Base-by-base conservation (phyloP, 2,888 invertebrate species). In the Meiosimyza decipiens region DNA sequence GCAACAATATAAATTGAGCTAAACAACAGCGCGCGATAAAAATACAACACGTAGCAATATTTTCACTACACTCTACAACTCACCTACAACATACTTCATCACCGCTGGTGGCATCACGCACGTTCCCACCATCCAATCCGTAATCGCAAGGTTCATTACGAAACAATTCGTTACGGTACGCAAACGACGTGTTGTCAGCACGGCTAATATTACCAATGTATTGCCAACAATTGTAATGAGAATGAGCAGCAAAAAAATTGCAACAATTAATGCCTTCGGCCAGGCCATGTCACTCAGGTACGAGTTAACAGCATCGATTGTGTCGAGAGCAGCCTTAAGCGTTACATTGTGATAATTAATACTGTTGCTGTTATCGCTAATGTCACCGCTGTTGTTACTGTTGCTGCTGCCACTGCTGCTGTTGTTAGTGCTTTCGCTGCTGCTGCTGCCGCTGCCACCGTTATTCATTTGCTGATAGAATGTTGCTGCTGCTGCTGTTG, bases 21-120 rank as follows among this genome's bases (percentile, higher is more conserved):
- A 54, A 18, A 57, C 18, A 47, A 18, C 16, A 1, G 2, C 15
- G 54, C 54, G 54, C 6, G n/a, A 54, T 7, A 54, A 2, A 49
- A 67, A 52, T 5, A 51, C 52, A 22, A 65, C 59, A 18, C n/a
- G n/a, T n/a, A n/a, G n/a, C n/a, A n/a, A n/a, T n/a, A n/a, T 16
- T 22, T 16, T n/a, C 47, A 3, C 33, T 9, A 52, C 59, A 49
- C 52, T 49, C 6, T 40, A 9, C 40, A 40, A 85, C 92, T 92
- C 87, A 91, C 96, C 95, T 87, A 92, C 91, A 77, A 96, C 90
- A 87, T 94, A 93, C 73, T 95, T 91, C 67, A 94, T 92, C 62
- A 97, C 95, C 15, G 96, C 96, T 64, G 96, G 96, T 6, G 98
- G 98, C 93, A 98, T 94, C 0, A 98, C 97, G 80, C 95, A 94